A percentile compares a stretch with the other conserved stretches of the same genome.
Conservation (phyloP, 2,113 vertebrate genomes). For the Sitta europaea region DNA sequence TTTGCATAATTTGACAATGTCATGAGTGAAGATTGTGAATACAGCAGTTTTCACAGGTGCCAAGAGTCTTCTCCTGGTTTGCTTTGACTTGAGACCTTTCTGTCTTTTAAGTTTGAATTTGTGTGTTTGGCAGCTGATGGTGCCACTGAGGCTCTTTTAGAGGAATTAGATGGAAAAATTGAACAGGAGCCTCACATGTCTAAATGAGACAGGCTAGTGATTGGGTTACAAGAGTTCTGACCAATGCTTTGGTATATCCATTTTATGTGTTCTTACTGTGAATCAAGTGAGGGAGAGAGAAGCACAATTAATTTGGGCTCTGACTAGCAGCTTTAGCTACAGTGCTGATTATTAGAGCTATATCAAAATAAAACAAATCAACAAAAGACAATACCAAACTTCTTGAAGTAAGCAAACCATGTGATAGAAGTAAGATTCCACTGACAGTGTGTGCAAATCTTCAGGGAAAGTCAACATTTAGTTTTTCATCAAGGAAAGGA, state of each 20-base stretch:
- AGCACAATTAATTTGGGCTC: not conserved
- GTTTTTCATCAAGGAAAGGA: not conserved
- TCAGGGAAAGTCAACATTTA: not conserved
- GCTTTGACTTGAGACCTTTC: not conserved
- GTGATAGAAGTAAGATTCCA: not conserved
- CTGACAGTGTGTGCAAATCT: not conserved
- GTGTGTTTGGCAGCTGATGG: not conserved
- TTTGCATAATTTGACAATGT: not conserved
- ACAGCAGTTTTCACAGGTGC: not conserved
- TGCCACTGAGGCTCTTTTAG: not conserved
- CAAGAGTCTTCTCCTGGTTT: not conserved
- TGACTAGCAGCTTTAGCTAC: not conserved
- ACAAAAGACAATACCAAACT: not conserved
- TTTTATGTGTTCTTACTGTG: not conserved
- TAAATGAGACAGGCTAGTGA: not conserved
- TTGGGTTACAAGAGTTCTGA: not conserved
- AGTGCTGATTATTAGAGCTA: not conserved
- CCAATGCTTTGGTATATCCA: slow-evolving; percentile 1
- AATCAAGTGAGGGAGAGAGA: not conserved
- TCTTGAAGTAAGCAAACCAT: not conserved
- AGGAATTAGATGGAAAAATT: not conserved
- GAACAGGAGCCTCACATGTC: not conserved
- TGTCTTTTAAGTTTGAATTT: not conserved
- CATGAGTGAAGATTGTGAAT: not conserved
- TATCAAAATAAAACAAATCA: not conserved